Conservation (phyloP, 2,113 vertebrate species). For the Eulacestoma nigropectus region DNA sequence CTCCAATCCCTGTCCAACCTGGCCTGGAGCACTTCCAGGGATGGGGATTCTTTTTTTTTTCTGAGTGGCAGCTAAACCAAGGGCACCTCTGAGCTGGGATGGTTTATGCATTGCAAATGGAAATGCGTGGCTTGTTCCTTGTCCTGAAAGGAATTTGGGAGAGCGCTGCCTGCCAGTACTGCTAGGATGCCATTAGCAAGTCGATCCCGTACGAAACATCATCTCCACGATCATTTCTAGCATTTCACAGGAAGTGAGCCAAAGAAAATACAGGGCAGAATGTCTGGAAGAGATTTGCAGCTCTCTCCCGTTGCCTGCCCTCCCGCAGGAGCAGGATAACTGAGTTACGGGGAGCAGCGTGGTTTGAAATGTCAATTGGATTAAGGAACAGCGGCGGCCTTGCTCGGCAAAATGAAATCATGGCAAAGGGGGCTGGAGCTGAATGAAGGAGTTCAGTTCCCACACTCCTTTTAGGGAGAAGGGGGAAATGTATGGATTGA, state of each 20-base stretch:
- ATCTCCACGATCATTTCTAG: background rate
- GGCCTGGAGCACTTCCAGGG: background rate
- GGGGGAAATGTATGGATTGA: background rate
- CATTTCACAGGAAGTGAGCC: background rate
- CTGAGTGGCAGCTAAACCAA: background rate
- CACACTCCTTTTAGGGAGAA: background rate
- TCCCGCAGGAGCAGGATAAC: background rate
- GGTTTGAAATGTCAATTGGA: background rate
- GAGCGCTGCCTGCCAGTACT: background rate
- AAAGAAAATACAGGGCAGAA: background rate
- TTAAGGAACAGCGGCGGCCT: background rate
- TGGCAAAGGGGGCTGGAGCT: background rate
- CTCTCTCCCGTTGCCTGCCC: background rate
- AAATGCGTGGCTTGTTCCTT: background rate
- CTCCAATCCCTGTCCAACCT: background rate
- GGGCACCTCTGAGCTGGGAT: background rate
- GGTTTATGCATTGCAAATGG: background rate
- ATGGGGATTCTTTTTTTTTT: background rate
- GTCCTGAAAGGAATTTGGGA: background rate
- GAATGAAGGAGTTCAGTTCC: background rate
- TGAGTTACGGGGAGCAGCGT: background rate
- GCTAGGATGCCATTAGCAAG: background rate
- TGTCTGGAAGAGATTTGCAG: background rate
- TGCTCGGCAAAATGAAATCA: background rate
- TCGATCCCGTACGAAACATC: background rate